Percentiles rank a stretch among this genome's conserved stretches.
phyloP scores from a whole-genome alignment of 30 jellyfish, hydroid and myxozoan species.

The Turritopsis dohrnii region DNA sequence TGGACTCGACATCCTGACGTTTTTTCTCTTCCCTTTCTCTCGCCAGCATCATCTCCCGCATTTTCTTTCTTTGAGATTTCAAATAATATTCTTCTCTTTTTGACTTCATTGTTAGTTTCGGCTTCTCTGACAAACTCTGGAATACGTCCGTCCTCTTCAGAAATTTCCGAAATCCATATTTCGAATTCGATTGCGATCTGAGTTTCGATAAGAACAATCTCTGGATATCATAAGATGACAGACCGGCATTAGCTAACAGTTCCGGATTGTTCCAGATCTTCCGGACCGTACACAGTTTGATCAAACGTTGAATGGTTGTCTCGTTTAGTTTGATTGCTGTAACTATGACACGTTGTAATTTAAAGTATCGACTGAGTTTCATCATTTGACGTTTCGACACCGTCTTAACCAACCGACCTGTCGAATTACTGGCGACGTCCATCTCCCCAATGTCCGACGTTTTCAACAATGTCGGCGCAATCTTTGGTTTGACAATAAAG shows the following conservation, averaged over 20 bases:
- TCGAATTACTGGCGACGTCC: not conserved
- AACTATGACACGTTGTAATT: not conserved
- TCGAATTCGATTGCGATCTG: slow-evolving; percentile 3
- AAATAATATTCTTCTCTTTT: not conserved
- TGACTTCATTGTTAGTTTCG: not conserved
- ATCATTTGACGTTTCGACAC: slow-evolving; percentile 23
- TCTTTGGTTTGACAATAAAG: slow-evolving; percentile 4
- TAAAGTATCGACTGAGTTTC: slow-evolving; percentile 8
- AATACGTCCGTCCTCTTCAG: slow-evolving; percentile 4
- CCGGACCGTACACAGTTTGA: not conserved
- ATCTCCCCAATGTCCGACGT: not conserved
- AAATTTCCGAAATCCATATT: slow-evolving; percentile 16
- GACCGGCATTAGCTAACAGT: slow-evolving; percentile 10
- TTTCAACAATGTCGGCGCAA: slow-evolving; percentile 20
- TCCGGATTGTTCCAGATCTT: slow-evolving; percentile 17
- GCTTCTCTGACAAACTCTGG: slow-evolving; percentile 3
- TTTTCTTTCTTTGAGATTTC: slow-evolving; percentile 9
- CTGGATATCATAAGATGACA: slow-evolving; percentile 18
- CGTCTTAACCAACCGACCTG: not conserved
- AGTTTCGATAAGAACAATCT: slow-evolving; percentile 7
- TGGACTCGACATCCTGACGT: slow-evolving; percentile 2
- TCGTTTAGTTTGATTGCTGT: not conserved
- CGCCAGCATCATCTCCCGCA: slow-evolving; percentile 3
- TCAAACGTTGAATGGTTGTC: not conserved
- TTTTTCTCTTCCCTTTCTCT: slow-evolving; percentile 4